Percentiles rank a stretch among this genome's conserved stretches.
phyloP scores from a whole-genome alignment of 35 echinoderm and acorn worm genomes.

The Apostichopus japonicus region DNA sequence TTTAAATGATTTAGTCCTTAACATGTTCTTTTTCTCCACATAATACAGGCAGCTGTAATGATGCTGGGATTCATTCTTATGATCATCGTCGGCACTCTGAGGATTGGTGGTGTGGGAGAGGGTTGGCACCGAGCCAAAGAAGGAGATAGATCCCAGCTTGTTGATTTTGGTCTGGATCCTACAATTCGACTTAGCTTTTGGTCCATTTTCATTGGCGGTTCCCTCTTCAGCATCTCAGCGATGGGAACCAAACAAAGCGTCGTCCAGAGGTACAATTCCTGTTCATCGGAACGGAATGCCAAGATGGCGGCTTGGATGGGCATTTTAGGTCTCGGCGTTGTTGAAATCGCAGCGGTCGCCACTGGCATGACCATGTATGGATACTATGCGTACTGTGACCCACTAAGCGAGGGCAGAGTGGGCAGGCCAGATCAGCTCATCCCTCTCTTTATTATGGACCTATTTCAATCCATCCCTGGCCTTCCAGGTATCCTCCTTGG shows the following conservation, averaged over 20 bases:
- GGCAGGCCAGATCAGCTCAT: constrained; percentile 30
- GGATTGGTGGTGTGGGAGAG: constrained; percentile 22
- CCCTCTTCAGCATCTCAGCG: neutral
- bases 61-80: constrained; percentile 2
- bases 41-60: constrained; percentile 26
- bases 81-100: constrained; percentile 24
- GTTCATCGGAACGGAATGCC: constrained; percentile 1
- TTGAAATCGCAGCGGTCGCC: constrained; percentile 32
- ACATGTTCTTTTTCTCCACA: too few species aligned
- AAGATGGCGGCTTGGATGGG: constrained; percentile 42
- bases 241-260: constrained; percentile 41
- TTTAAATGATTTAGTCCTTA: too few species aligned
- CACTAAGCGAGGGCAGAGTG: neutral
- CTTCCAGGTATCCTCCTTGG: constrained; percentile 29
- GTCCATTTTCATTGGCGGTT: constrained; percentile 32
- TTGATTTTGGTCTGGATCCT: constrained; percentile 29
- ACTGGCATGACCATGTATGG: constrained; percentile 50
- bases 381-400: constrained; percentile 40
- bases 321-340: neutral
- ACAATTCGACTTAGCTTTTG: constrained; percentile 45
- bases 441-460: constrained; percentile 31
- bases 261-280: constrained; percentile 48
- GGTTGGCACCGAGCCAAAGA: constrained; percentile 30
- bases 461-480: constrained; percentile 34
- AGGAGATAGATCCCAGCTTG: neutral